Evolutionary conservation across 2,888 invertebrate species (phyloP).

Genomic region (Stomorhina lunata): DNA sequence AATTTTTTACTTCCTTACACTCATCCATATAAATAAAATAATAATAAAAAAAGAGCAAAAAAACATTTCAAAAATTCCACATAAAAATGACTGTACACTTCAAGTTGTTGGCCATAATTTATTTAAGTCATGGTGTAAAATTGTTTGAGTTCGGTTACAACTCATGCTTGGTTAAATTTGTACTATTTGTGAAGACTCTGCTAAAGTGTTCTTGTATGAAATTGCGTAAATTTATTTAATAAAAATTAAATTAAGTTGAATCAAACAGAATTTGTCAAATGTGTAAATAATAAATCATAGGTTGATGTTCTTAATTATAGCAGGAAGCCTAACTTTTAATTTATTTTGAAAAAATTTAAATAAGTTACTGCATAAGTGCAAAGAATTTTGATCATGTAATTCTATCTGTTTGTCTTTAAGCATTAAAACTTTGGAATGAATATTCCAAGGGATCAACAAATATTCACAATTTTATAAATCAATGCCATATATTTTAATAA

Average conservation of each 20-base stretch:
- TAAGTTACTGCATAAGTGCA: too few species aligned
- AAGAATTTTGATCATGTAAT: too few species aligned
- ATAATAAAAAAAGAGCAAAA: background rate
- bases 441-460: too few species aligned
- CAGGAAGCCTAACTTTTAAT: background rate
- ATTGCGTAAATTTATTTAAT: slow-evolving; percentile 2
- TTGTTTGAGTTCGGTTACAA: slow-evolving; percentile 32
- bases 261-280: background rate
- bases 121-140: slow-evolving; percentile 59
- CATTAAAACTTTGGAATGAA: too few species aligned
- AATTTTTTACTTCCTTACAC: slow-evolving; percentile 33
- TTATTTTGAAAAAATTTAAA: too few species aligned
- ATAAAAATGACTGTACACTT: slow-evolving; percentile 51
- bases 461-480: too few species aligned
- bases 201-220: background rate
- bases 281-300: background rate
- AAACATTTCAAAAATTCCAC: slow-evolving; percentile 15
- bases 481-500: too few species aligned
- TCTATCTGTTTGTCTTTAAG: too few species aligned
- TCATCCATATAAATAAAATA: background rate
- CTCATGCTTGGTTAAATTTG: slow-evolving; percentile 44
- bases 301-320: background rate
- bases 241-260: slow-evolving; percentile 13
- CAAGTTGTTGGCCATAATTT: slow-evolving; percentile 59
- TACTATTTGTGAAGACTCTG: slow-evolving; percentile 1